These are phyloP conservation scores for Brenthis ino DNA, from an alignment of 2,888 invertebrate species.

Conservation along the genomic window DNA sequence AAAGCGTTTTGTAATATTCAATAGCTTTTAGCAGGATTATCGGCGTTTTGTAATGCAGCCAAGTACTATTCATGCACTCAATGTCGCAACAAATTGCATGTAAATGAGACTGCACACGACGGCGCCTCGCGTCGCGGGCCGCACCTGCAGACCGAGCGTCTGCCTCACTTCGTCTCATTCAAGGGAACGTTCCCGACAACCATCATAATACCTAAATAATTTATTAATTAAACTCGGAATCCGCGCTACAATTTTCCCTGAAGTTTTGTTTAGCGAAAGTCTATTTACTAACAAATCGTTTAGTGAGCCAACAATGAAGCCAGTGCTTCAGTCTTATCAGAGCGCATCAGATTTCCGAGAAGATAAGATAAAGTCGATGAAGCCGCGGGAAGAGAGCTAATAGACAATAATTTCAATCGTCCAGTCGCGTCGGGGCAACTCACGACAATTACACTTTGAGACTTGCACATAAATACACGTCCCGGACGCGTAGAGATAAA, in stretches of 20 bases:
- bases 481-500: constrained; percentile 32
- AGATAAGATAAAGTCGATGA: constrained; percentile 21
- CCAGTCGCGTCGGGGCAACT: constrained; percentile 25
- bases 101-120: constrained; percentile 27
- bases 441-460: constrained; percentile 33
- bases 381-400: constrained; percentile 2
- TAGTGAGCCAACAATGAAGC: too few species aligned
- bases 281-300: background rate
- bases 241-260: background rate
- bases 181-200: background rate
- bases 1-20: background rate
- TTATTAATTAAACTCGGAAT: background rate
- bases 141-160: constrained; percentile 10
- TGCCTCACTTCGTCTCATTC: background rate
- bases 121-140: background rate
- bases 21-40: background rate
- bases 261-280: background rate
- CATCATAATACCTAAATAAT: constrained; percentile 13
- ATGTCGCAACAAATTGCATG: constrained; percentile 31
- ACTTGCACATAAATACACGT: constrained; percentile 35
- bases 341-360: constrained; percentile 26
- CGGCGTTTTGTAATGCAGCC: constrained; percentile 8
- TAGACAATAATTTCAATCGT: constrained; percentile 32
- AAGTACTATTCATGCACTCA: constrained; percentile 15
- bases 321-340: constrained; percentile 4